Percentiles rank a stretch among this genome's conserved stretches.
These are phyloP conservation scores for Gallinago nigripennis DNA, from an alignment of 2,797 vertebrate species.

Conservation along the genomic window DNA sequence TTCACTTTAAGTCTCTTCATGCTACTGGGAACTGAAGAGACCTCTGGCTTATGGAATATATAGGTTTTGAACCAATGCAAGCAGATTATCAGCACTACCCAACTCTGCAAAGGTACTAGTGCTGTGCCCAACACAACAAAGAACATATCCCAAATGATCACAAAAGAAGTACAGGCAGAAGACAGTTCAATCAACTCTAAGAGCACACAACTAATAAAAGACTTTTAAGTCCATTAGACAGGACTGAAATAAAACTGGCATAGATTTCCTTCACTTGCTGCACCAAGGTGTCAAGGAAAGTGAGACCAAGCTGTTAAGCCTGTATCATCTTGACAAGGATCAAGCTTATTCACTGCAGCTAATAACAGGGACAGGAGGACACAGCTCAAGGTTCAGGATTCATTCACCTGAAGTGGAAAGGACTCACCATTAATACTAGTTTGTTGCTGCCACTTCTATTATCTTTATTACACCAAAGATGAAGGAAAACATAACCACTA, in stretches of 20 bases:
- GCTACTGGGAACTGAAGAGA: not conserved
- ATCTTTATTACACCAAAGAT: not conserved
- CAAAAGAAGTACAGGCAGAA: not conserved
- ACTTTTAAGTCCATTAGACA: not conserved
- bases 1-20: not conserved
- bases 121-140: not conserved
- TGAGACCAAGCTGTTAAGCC: constrained; percentile 20
- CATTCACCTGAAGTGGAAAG: not conserved
- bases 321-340: not conserved
- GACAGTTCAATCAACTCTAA: not conserved
- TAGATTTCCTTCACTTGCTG: not conserved
- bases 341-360: not conserved
- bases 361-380: not conserved
- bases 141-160: not conserved
- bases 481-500: not conserved
- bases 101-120: not conserved
- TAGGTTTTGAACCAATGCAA: not conserved
- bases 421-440: not conserved
- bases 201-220: not conserved
- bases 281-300: not conserved
- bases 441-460: not conserved
- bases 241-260: not conserved
- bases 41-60: not conserved
- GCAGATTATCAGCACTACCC: not conserved
- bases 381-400: not conserved